phyloP scores from a whole-genome alignment of 1,140 invertebrate species.

The Ceratitis capitata region DNA sequence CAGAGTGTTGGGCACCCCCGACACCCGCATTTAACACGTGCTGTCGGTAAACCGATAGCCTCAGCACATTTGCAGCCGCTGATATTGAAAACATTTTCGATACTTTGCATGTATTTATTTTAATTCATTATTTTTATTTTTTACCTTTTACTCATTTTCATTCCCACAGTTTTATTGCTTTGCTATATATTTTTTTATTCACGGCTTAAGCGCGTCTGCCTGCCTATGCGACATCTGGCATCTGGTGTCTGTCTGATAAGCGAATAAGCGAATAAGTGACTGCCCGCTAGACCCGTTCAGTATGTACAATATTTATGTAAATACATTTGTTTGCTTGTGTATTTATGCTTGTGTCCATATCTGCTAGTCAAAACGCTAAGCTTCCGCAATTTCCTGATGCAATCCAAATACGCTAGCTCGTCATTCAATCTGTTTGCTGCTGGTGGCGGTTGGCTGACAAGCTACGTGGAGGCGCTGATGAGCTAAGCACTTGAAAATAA shows the following conservation, averaged over 20 bases:
- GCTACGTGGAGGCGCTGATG: not conserved
- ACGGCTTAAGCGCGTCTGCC: not conserved
- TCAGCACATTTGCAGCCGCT: not conserved
- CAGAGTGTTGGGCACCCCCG: too few relatives aligned
- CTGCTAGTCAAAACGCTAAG: not conserved
- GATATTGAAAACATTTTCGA: not conserved
- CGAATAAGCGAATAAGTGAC: too few relatives aligned
- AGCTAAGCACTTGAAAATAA: not conserved
- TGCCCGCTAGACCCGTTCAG: not conserved
- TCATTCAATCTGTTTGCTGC: not conserved
- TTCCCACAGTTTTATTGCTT: not conserved
- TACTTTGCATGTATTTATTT: not conserved
- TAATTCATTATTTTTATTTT: not conserved
- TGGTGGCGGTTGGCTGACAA: not conserved
- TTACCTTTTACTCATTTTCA: not conserved
- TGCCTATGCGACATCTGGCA: constrained; percentile 15
- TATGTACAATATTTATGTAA: not conserved
- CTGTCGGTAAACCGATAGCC: not conserved
- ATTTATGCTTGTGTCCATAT: not conserved
- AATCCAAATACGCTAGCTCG: not conserved
- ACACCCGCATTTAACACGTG: not conserved
- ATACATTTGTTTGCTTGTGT: not conserved
- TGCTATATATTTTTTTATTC: not conserved
- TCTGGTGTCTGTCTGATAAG: constrained; percentile 24
- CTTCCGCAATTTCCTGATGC: constrained; percentile 28